Conservation (phyloP, 2,113 vertebrate genomes). For the Oceanites oceanicus region DNA sequence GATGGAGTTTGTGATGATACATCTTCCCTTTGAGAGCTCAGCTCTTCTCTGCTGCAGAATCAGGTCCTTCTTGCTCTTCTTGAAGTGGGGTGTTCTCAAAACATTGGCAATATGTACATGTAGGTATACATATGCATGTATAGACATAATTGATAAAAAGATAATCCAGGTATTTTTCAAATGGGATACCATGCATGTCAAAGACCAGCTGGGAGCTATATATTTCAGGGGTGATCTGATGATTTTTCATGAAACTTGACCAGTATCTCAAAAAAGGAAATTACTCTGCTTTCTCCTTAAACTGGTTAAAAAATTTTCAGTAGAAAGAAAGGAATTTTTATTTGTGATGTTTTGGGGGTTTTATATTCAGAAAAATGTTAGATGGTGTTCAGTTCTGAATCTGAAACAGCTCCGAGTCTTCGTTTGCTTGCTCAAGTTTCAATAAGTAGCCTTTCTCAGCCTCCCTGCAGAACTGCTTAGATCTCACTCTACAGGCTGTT, state of each 20-base stretch:
- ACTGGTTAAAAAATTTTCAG: background rate
- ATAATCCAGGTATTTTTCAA: background rate
- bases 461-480: background rate
- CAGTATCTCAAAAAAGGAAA: background rate
- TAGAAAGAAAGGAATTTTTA: background rate
- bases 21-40: background rate
- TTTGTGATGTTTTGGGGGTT: background rate
- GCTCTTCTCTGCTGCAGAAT: background rate
- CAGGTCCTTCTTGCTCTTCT: background rate
- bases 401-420: background rate
- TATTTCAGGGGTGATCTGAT: background rate
- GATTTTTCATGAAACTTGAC: background rate
- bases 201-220: background rate
- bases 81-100: background rate
- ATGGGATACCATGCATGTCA: background rate
- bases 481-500: background rate
- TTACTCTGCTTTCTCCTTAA: background rate
- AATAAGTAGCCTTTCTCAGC: background rate
- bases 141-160: background rate
- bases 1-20: background rate
- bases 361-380: background rate
- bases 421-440: background rate
- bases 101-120: rapidly evolving
- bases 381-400: background rate
- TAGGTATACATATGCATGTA: background rate